These are phyloP conservation scores for Cyrtorhinus lividipennis DNA, from an alignment of 1,140 invertebrate genomes.

Conservation along the genomic window DNA sequence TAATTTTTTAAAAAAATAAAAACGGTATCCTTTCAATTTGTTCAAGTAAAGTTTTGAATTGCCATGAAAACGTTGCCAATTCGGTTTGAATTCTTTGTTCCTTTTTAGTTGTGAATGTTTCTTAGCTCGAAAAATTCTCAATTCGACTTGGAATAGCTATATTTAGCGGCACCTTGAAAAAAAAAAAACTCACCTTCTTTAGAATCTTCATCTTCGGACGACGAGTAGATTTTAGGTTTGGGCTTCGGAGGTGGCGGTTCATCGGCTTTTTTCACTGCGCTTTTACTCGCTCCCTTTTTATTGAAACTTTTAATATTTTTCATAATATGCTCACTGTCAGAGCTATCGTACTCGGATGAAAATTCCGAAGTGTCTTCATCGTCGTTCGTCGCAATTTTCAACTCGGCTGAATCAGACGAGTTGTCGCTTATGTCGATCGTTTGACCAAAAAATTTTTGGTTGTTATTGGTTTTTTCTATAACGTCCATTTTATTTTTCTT, in stretches of 20 bases:
- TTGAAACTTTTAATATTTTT: conserved; percentile 2
- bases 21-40: no score
- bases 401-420: not conserved
- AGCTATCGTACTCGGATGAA: not conserved
- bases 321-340: not conserved
- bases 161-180: no score
- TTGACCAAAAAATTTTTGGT: not conserved
- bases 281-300: not conserved
- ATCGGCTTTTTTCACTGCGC: not conserved
- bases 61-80: no score
- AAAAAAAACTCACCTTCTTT: not conserved
- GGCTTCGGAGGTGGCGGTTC: not conserved
- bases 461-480: not conserved
- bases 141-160: no score
- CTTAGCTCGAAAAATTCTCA: no score
- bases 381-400: not conserved
- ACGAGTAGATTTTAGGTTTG: not conserved
- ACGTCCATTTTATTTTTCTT: not conserved
- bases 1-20: no score
- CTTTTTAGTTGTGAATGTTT: no score
- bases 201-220: not conserved
- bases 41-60: no score
- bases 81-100: no score
- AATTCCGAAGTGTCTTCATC: not conserved
- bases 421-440: not conserved